Base-by-base conservation (phyloP, 2,888 invertebrate genomes). In the Ectemnius lituratus region DNA sequence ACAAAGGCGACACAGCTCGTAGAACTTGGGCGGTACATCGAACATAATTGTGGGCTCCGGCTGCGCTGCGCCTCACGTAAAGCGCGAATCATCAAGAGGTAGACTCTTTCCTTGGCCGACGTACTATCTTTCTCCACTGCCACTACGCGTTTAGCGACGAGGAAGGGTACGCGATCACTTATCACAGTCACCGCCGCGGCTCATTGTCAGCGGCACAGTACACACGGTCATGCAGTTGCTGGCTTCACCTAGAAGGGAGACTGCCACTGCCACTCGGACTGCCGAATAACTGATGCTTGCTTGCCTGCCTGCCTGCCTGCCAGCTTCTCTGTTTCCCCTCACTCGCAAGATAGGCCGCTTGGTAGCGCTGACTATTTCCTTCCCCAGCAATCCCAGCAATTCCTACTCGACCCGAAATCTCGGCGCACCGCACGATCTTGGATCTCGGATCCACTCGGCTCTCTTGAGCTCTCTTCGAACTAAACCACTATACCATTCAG, bases 1-100 rank as follows among this genome's bases (percentile, higher is more conserved):
- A 94, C 96, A 97, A 94, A 97, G 95, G 93, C 96, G 96, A 95
- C 96, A 96, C 93, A 97, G 95, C 94, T 96, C 96, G 94, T 96
- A 96, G 94, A 96, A 96, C 94, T 96, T 96, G 94, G 95, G 94
- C 94, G 96, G 96, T 94, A 96, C 95, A 94, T 95, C 95, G 95
- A 95, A 96, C 96, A 96, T 96, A 94, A 95, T 95, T 95, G 93
- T 92, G 81, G 79, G 70, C 83, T 83, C 83, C 83, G 83, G 84
- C 84, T 84, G 83, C 83, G 83, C 79, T 85, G 84, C 84, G 86
- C 84, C 85, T 81, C 82, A 81, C 85, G 85, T 85, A 85, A 84
- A 86, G 80, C 85, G 85, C 89, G 88, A 87, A 84, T 87, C 88
- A 88, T 88, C 84, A 87, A 87, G 84, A 80, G 81, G 75, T 78